Evolutionary conservation across 2,888 invertebrate genomes (phyloP), one percentile per base, ranked within the genome.

Genomic region (Gasteruption jaculator): DNA sequence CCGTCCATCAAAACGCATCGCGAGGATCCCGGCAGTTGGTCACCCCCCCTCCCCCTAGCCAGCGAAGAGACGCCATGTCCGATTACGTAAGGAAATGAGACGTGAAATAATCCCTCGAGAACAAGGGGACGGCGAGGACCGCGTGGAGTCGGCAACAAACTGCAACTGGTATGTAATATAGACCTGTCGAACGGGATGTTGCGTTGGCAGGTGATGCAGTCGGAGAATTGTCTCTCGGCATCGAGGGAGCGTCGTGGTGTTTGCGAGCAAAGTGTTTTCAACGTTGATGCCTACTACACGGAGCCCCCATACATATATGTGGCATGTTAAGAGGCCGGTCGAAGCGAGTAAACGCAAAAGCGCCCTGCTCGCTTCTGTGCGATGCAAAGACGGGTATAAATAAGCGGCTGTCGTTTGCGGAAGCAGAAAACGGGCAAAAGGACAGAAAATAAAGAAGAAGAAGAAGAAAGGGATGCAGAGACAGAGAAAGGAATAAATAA

Each of bases 351-450:
- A 60, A 60, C 62, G 63, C 61, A 56, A 63, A 58, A 62, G 64
- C 56, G 55, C 59, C 59, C 61, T 58, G 64, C 65, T 58, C 56
- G 57, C 53, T 60, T 60, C 59, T 50, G 63, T 57, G 61, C 68
- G 67, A 67, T 68, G 67, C 68, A 64, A 68, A 68, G 69, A 63
- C 65, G 64, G 55, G 67, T 69, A 70, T 70, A 70, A 70, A 70
- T 70, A 70, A 70, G 66, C 66, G 67, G 64, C 70, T 70, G 70
- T 69, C 70, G 67, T 67, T 70, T 70, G 68, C 70, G 68, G 70
- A 68, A 70, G 68, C 65, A 69, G 64, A 68, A 69, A 68, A 69
- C 63, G 62, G 65, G 52, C 61, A 67, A 68, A 68, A 65, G 58
- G 58, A 68, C 58, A 61, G 59, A 62, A n/a, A 64, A 63, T 60